A percentile compares a stretch with the other conserved stretches of the same genome.
Conservation (phyloP, 2,797 vertebrate species). For the Emys orbicularis region DNA sequence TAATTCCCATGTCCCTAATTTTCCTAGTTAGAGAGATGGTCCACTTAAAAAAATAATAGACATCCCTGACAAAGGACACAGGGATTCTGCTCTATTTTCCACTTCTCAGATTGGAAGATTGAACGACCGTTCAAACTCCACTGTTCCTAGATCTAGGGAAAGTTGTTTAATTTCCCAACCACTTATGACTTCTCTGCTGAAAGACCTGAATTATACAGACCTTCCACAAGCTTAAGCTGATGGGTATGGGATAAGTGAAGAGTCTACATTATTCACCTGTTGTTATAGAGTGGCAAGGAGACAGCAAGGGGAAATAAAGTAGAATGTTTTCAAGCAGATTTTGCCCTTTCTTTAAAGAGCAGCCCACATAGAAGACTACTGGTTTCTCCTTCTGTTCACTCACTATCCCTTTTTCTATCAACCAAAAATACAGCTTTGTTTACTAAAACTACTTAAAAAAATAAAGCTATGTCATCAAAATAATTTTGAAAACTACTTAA, state of each 20-base stretch:
- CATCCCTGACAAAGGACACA: neutral
- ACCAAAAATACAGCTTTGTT: slow-evolving; percentile 28
- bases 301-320: neutral
- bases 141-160: neutral
- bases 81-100: neutral
- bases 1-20: neutral
- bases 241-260: neutral
- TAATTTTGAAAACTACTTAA: slow-evolving; percentile 33
- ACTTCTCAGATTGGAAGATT: neutral
- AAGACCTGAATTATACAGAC: neutral
- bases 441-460: slow-evolving; percentile 49
- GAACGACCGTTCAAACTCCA: neutral
- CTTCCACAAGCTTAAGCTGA: neutral
- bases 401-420: slow-evolving; percentile 27
- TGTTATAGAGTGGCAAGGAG: neutral
- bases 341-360: neutral
- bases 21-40: neutral
- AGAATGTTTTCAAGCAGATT: neutral
- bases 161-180: neutral
- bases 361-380: neutral
- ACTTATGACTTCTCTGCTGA: neutral
- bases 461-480: neutral
- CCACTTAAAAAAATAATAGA: neutral
- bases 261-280: neutral
- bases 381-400: neutral